Evolutionary conservation across 2,113 vertebrate species (phyloP).

Genomic region (Cercopithecus mona): DNA sequence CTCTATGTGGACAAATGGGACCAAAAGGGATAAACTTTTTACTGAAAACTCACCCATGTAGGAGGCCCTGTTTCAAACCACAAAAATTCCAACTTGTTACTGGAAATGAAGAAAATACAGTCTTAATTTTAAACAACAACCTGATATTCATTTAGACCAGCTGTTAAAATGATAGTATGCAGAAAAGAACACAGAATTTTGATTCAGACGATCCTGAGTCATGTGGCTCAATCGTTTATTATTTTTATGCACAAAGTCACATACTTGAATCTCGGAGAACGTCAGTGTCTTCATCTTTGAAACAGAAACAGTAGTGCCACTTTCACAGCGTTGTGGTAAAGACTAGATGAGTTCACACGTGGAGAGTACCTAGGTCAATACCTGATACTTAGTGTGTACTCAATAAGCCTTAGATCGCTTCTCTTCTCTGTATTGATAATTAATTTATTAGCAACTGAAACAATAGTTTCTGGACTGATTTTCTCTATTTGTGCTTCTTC

Average conservation of each 20-base stretch:
- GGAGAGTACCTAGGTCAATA: background rate
- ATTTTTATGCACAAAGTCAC: background rate
- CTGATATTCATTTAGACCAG: background rate
- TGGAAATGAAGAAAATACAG: background rate
- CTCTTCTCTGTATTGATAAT: background rate
- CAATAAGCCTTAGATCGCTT: rapidly evolving
- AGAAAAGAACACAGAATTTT: background rate
- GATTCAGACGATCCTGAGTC: background rate
- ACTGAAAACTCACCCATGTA: background rate
- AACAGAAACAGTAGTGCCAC: background rate
- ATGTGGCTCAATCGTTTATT: background rate
- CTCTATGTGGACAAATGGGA: background rate
- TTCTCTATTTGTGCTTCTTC: background rate
- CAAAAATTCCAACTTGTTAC: background rate
- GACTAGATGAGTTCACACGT: rapidly evolving
- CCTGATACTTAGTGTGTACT: background rate
- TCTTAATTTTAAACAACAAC: background rate
- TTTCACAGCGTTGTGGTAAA: background rate
- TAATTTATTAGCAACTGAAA: background rate
- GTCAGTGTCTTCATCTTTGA: background rate
- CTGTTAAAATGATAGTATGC: background rate
- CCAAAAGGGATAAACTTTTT: background rate
- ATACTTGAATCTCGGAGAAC: background rate
- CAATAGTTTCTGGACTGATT: background rate
- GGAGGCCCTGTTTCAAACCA: background rate